Evolutionary conservation across 2,113 vertebrate species (phyloP).

Genomic region (Todiramphus chloris): DNA sequence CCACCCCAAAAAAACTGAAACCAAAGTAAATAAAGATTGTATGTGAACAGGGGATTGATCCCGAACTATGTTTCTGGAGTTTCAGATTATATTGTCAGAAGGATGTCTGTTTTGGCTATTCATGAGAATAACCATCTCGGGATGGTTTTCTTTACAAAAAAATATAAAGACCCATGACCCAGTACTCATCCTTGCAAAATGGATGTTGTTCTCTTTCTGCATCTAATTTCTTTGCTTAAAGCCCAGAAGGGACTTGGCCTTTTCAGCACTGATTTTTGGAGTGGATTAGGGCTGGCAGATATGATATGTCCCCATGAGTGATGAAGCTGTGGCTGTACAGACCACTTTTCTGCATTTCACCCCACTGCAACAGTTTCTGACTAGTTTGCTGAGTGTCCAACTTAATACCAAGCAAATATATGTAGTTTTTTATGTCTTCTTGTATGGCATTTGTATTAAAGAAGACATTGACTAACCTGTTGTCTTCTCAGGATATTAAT

Average conservation of each 20-base stretch:
- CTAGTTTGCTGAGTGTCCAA: background rate
- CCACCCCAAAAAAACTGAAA: background rate
- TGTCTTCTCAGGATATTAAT: background rate
- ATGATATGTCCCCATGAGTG: background rate
- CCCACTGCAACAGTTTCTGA: background rate
- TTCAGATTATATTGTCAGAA: slow-evolving; percentile 20
- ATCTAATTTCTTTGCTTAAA: slow-evolving; percentile 14
- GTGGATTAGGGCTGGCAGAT: background rate
- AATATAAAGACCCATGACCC: background rate
- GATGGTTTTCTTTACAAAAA: slow-evolving; percentile 12
- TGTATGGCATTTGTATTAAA: background rate
- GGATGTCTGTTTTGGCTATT: slow-evolving; percentile 1
- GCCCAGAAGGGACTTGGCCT: background rate
- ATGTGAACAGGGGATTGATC: background rate
- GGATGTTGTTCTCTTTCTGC: background rate
- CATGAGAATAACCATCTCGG: background rate
- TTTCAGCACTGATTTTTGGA: slow-evolving; percentile 22
- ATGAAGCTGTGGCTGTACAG: background rate
- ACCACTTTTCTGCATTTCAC: background rate
- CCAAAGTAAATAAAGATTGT: slow-evolving; percentile 55
- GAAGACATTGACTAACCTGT: background rate
- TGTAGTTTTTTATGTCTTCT: background rate
- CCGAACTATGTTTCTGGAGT: background rate
- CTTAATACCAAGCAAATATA: background rate
- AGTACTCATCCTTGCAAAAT: slow-evolving; percentile 14